These are phyloP conservation scores for Sinosuthora webbiana DNA, from an alignment of 2,113 vertebrate genomes.

Conservation along the genomic window DNA sequence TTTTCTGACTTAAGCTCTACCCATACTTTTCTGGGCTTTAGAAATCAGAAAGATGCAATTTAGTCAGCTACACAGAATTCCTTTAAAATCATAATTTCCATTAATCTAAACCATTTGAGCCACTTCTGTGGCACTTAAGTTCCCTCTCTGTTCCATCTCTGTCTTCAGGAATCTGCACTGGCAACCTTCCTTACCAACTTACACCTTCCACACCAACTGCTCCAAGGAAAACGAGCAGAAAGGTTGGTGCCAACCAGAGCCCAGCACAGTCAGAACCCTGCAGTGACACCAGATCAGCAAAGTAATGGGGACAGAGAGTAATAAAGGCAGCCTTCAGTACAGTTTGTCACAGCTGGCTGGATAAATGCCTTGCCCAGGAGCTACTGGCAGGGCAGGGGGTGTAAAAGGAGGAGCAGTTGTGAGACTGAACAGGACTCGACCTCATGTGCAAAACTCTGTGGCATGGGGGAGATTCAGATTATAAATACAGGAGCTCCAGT, in stretches of 20 bases:
- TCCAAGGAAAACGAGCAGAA: not conserved
- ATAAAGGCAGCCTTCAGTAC: not conserved
- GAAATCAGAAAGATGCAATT: not conserved
- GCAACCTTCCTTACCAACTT: too few species aligned
- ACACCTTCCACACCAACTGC: too few species aligned
- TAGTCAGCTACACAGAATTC: not conserved
- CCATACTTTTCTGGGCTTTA: not conserved
- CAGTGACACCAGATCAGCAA: constrained; percentile 17
- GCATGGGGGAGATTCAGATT: too few species aligned
- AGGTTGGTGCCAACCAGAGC: not conserved
- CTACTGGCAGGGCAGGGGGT: too few species aligned
- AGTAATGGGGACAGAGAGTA: not conserved
- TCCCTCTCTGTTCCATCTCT: not conserved
- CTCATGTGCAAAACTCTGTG: too few species aligned
- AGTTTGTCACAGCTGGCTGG: too few species aligned
- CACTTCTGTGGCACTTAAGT: not conserved
- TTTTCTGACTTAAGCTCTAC: not conserved
- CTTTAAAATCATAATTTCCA: not conserved
- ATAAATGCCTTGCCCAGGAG: too few species aligned
- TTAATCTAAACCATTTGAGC: not conserved
- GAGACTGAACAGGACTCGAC: too few species aligned
- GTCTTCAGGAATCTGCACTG: too few species aligned
- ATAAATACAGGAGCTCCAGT: too few species aligned
- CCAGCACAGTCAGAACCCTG: not conserved
- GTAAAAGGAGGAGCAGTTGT: too few species aligned